phyloP scores from a whole-genome alignment of 2,888 invertebrate genomes.

The Osmoderma eremita region DNA sequence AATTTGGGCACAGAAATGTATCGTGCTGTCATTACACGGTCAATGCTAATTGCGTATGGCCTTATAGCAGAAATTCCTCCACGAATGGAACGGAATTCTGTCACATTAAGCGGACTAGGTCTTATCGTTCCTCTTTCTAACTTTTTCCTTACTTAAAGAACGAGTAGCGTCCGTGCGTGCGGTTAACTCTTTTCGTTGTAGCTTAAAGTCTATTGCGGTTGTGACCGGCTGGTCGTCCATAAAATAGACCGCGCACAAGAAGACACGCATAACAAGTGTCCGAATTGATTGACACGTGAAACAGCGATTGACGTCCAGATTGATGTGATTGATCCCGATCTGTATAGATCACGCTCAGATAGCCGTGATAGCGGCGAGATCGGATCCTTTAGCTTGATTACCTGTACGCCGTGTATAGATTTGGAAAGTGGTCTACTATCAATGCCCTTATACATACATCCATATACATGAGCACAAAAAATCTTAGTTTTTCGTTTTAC shows the following conservation, averaged over 20 bases:
- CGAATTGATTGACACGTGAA: constrained; percentile 64
- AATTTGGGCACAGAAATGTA: too few relatives aligned
- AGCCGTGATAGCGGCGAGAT: constrained; percentile 8
- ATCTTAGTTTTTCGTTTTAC: too few relatives aligned
- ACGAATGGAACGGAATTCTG: constrained; percentile 23
- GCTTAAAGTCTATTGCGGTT: too few relatives aligned
- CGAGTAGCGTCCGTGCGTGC: too few relatives aligned
- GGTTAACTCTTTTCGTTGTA: too few relatives aligned
- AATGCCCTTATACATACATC: constrained; percentile 4
- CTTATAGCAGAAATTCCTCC: constrained; percentile 19
- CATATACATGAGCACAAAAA: too few relatives aligned
- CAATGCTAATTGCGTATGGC: neutral
- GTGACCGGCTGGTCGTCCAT: constrained; percentile 49
- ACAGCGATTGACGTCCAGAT: constrained; percentile 64
- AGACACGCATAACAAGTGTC: constrained; percentile 63
- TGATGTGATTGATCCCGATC: constrained; percentile 65
- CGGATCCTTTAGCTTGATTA: constrained; percentile 28
- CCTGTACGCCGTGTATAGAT: constrained; percentile 7
- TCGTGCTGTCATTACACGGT: too few relatives aligned
- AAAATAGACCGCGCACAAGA: constrained; percentile 60
- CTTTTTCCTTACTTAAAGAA: constrained; percentile 8
- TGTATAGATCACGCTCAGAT: constrained; percentile 61
- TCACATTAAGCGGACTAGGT: constrained; percentile 11
- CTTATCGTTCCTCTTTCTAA: neutral
- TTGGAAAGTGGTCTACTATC: neutral